A percentile compares a stretch with the other conserved stretches of the same genome.
phyloP scores from a whole-genome alignment of 1,140 invertebrate species.

The Zaprionus capensis region DNA sequence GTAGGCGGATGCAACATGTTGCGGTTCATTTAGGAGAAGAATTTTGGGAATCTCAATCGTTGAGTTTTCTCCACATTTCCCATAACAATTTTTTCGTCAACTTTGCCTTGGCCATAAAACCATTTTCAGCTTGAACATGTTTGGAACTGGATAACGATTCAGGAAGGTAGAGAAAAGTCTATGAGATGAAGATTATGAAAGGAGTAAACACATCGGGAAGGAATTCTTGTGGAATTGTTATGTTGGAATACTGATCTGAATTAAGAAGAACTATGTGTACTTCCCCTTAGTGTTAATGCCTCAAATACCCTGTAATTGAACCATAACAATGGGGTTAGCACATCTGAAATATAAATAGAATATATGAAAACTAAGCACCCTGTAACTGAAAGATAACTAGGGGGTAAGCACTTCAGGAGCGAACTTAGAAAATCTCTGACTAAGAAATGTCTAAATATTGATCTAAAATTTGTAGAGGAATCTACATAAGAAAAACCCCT shows the following conservation, averaged over 20 bases:
- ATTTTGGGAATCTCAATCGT: slow-evolving; percentile 11
- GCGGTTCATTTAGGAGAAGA: slow-evolving; percentile 19
- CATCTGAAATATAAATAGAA: too few relatives aligned
- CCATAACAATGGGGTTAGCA: not conserved
- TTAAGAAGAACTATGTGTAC: not conserved
- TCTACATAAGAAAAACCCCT: too few relatives aligned
- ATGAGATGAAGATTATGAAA: too few relatives aligned
- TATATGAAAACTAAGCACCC: too few relatives aligned
- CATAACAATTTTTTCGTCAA: not conserved
- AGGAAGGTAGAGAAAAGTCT: not conserved
- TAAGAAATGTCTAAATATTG: not conserved
- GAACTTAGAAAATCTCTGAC: not conserved
- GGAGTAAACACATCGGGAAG: too few relatives aligned
- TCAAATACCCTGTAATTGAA: not conserved
- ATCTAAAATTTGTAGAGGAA: not conserved
- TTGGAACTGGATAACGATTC: not conserved
- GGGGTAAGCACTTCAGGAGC: not conserved
- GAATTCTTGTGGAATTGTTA: too few relatives aligned
- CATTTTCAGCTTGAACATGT: not conserved
- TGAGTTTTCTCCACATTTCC: not conserved
- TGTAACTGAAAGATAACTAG: too few relatives aligned
- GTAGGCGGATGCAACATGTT: slow-evolving; percentile 27
- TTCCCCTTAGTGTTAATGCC: not conserved
- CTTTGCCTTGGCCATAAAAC: not conserved
- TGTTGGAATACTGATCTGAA: too few relatives aligned